Evolutionary conservation across 2,797 vertebrate species (phyloP), one percentile per base, ranked within the genome.

Genomic region (Cirrhinus mrigala): DNA sequence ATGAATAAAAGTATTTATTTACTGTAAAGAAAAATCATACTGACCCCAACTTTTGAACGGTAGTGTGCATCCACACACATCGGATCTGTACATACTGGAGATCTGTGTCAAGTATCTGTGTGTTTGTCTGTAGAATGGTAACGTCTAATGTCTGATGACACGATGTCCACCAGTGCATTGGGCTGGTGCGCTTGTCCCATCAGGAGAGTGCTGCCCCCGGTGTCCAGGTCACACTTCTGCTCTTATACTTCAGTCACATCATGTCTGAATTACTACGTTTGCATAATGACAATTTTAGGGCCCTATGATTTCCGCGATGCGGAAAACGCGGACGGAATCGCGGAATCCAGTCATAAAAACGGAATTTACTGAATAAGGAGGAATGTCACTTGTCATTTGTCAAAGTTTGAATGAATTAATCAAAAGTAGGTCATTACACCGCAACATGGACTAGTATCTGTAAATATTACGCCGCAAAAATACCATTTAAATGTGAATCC

Each of bases 111-210:
- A 74, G 40, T 48, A 33, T 77, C 18, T 83, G 77, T 77, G 44
- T 37, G 33, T 79, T 46, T 60, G 20, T 78, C 50, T 86, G 14
- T 88, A 98, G 97, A 96, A 96, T 29, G 97, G 97, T 22, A 96
- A 95, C 3, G 95, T 97, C 52, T 96, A 96, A 82, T 98, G 97
- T 92, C 91, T 96, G 60, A 92, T 90, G 86, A 96, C 87, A 87
- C 94, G 94, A 76, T 98, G 97, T 89, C 94, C 93, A 0, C 93
- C 92, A 0, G 86, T 93, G 85, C 29, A 89, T 0, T 98, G 97
- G 89, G 82, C 91, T 0, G 90, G 95, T 84, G 95, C 96, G 0
- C 86, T 87, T 80, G 46, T 93, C 75, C 54, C 78, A 22, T 91
- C 92, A 0, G 93, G 92, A 79, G 93, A 96, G 4, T 98, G 97